Percentiles rank a stretch among this genome's conserved stretches.
Conservation (phyloP, 1,140 invertebrate species). For the Ostrea denselamellosa region DNA sequence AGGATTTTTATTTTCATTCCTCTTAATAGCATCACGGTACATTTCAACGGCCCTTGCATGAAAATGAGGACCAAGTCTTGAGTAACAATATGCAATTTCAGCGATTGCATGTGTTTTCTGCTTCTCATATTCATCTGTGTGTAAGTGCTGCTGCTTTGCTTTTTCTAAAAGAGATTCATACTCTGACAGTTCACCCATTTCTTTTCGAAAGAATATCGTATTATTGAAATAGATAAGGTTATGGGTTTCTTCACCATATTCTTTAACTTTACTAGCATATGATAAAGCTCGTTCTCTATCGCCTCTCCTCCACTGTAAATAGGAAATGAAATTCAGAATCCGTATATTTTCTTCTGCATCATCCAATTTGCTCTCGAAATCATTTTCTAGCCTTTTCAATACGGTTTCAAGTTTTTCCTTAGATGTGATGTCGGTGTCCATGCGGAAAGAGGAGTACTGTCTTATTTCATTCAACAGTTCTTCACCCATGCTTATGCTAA, state of each 20-base stretch:
- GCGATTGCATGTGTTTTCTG: background rate
- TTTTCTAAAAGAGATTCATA: background rate
- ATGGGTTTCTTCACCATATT: background rate
- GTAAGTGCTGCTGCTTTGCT: background rate
- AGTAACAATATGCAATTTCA: constrained; percentile 2
- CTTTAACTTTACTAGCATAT: background rate
- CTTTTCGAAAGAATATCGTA: background rate
- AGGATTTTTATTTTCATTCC: background rate
- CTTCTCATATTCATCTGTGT: background rate
- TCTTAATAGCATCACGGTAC: background rate
- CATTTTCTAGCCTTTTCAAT: background rate
- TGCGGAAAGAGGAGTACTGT: background rate
- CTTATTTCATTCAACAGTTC: background rate
- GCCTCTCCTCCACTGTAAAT: background rate
- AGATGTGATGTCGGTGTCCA: background rate
- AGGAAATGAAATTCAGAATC: background rate
- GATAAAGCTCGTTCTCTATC: background rate
- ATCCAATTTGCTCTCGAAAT: background rate
- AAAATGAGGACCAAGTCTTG: background rate
- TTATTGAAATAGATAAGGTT: background rate
- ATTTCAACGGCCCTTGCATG: background rate
- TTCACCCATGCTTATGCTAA: no score
- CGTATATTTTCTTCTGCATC: background rate
- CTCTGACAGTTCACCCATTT: background rate
- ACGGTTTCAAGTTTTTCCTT: background rate